Base-by-base conservation (phyloP, 35 echinoderm and acorn worm genomes). In the Ophioderma brevispina region DNA sequence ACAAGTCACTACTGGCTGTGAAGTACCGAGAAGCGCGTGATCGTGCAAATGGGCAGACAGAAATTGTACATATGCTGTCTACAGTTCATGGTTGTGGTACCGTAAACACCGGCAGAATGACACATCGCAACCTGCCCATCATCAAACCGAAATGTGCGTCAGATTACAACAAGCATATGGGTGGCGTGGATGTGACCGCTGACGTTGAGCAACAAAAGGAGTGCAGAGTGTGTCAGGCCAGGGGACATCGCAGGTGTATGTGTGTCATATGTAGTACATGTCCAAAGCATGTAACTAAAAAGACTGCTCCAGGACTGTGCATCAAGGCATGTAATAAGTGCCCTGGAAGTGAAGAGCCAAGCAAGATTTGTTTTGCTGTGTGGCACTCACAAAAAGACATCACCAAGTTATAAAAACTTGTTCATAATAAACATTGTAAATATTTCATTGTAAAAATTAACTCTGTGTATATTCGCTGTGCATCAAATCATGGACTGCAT, bases 61-160 rank as follows among this genome's bases (percentile, higher is more conserved):
- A 90, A 40, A 82, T 90, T 23, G 79, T 82, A 0, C 79, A 82
- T 76, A 90, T 90, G 88, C 49, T 90, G 13, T 40, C 79, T 1
- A 82, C 79, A 0, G 82, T 90, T 78, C 88, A 90, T 41, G 55
- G 31, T 33, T 59, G 33, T 43, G 38, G 17, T 55, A 90, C 78
- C 0, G 39, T 90, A 0, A 41, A 82, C 35, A 90, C 78, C 37
- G 88, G 88, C 5, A 90, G 59, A 42, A 15, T 82, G 35, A 90
- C 88, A 82, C 1, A 49, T 37, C 0, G 40, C 3, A 50, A 80
- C 79, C 82, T 42, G 15, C 82, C 82, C 28, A 82, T 90, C 10
- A 82, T 90, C 78, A 90, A 90, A 28, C 88, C 79, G 31, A 36
- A 37, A 1, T 90, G 88, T 64, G 88, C 82, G 15, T 55, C 88